Conservation (phyloP, 1,140 invertebrate species). For the Lycorma delicatula region DNA sequence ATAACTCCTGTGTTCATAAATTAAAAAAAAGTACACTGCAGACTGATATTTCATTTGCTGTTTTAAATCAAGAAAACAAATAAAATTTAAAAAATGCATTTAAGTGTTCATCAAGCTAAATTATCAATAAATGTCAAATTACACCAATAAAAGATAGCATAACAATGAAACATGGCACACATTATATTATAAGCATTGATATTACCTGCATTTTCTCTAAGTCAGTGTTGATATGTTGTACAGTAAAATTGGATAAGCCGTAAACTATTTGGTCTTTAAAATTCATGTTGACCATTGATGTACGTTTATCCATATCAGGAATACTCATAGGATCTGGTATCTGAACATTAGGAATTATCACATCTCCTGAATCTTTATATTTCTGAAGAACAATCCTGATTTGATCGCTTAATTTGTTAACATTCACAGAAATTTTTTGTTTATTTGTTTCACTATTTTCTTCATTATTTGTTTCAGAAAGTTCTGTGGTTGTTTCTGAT, state of each 20-base stretch:
- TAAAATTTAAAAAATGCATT: background rate
- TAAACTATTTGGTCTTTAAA: slow-evolving; percentile 63
- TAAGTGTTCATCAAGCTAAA: background rate
- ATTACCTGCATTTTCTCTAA: slow-evolving; percentile 30
- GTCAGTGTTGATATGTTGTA: slow-evolving; percentile 29
- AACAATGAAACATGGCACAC: too few relatives aligned
- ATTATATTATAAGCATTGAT: too few relatives aligned
- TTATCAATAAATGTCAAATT: background rate
- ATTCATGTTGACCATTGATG: slow-evolving; percentile 58
- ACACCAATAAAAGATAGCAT: background rate
- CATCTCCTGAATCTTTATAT: slow-evolving; percentile 67
- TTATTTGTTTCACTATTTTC: too few relatives aligned
- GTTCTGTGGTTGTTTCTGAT: background rate
- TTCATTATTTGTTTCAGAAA: background rate
- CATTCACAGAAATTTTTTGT: background rate
- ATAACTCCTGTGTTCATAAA: too few relatives aligned
- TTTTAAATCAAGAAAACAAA: background rate
- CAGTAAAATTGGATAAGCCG: slow-evolving; percentile 48
- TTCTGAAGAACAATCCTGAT: slow-evolving; percentile 62
- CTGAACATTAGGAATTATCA: slow-evolving; percentile 65
- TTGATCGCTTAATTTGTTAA: slow-evolving; percentile 37
- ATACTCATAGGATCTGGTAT: slow-evolving; percentile 63
- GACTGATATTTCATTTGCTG: background rate
- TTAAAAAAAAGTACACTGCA: background rate
- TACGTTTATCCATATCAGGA: slow-evolving; percentile 63